Evolutionary conservation across 2,113 vertebrate species (phyloP).

Genomic region (Fulica atra): DNA sequence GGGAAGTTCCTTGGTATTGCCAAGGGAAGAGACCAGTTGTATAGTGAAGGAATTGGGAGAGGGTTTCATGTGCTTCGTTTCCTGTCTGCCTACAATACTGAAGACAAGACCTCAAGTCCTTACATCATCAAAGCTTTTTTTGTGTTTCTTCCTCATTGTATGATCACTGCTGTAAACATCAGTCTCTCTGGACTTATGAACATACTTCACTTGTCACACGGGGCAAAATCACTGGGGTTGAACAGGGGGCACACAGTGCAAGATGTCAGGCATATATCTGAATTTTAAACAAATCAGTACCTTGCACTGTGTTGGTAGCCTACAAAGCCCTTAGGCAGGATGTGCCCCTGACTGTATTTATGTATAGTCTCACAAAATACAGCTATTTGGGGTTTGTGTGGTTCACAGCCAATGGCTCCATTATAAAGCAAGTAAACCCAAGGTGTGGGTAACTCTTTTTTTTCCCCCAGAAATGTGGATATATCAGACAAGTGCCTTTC

Average conservation of each 20-base stretch:
- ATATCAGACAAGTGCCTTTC: background rate
- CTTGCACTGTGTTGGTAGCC: background rate
- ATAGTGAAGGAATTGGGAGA: background rate
- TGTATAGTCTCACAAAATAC: background rate
- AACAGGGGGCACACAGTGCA: background rate
- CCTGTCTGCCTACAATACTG: rapidly evolving
- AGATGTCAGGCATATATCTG: background rate
- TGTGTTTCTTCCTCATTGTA: background rate
- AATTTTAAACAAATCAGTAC: background rate
- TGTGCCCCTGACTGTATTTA: background rate
- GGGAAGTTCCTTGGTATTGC: background rate
- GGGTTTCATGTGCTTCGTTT: background rate
- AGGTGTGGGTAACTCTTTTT: background rate
- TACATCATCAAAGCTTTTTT: background rate
- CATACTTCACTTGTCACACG: background rate
- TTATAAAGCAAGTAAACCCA: background rate
- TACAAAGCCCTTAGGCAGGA: background rate
- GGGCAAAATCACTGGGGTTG: background rate
- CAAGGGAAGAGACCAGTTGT: background rate
- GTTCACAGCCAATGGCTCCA: background rate
- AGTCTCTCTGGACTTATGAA: background rate
- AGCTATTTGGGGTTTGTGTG: background rate
- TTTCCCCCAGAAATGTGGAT: background rate
- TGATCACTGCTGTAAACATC: background rate
- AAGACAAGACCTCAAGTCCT: background rate